These are phyloP conservation scores for Conops quadrifasciatus DNA, from an alignment of 2,888 invertebrate genomes.

Conservation along the genomic window DNA sequence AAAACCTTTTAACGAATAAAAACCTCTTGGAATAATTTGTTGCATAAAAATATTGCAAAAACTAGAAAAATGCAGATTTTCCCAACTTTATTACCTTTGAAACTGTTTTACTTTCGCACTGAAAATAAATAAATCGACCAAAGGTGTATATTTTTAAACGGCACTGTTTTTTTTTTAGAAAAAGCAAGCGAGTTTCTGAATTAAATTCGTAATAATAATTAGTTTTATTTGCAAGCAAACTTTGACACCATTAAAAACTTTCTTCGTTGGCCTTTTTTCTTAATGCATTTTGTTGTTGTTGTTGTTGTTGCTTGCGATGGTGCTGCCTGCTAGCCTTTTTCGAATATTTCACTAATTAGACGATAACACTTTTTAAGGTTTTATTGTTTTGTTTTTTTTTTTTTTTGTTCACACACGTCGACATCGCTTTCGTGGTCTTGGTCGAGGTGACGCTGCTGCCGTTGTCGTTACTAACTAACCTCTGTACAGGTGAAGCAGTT, in stretches of 20 bases:
- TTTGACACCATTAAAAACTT: slow-evolving; percentile 5
- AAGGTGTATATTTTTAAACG: too few species aligned
- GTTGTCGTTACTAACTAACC: slow-evolving; percentile 15
- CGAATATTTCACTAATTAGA: slow-evolving; percentile 10
- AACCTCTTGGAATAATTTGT: too few species aligned
- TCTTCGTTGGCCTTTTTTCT: slow-evolving; percentile 13
- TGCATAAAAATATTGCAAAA: too few species aligned
- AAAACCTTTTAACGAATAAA: too few species aligned
- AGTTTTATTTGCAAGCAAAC: neutral
- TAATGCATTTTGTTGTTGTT: neutral
- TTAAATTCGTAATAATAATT: neutral
- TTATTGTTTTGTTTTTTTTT: slow-evolving; percentile 1
- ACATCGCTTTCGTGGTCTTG: neutral
- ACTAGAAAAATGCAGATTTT: too few species aligned
- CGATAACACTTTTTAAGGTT: neutral
- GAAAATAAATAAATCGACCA: too few species aligned
- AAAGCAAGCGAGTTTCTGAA: too few species aligned
- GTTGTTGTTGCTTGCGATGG: neutral
- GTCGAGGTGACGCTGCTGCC: neutral
- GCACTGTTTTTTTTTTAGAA: too few species aligned
- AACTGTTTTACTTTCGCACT: too few species aligned
- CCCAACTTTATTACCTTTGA: too few species aligned
- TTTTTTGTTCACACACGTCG: neutral
- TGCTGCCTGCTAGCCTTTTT: slow-evolving; percentile 13
- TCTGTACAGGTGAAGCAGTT: slow-evolving; percentile 63